Base-by-base conservation (phyloP, 2,888 invertebrate species). In the Rhagonycha fulva region DNA sequence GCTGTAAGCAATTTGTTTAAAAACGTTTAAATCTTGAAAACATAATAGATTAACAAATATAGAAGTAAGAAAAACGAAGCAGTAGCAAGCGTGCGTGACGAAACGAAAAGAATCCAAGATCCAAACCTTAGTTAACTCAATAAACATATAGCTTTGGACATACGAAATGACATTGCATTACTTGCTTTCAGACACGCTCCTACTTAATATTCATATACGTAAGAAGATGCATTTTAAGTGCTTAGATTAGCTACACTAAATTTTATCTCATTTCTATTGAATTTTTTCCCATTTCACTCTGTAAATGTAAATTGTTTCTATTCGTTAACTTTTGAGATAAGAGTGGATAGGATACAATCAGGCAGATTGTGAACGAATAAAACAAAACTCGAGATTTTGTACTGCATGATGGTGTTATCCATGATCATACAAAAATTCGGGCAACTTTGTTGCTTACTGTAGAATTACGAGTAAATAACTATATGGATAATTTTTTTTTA, bases 181-280 rank as follows among this genome's bases (percentile, higher is more conserved):
- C 78, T 80, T 82, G 80, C 80, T 81, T 79, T 80, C 75, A 81
- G 77, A 81, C 81, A 82, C 82, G 81, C 80, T 80, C 76, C 82
- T 81, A 75, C 82, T 82, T 82, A 82, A 82, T 81, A 82, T 82
- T 81, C 82, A 81, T 82, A 80, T 79, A 78, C 71, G 78, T 80
- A 82, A 81, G 71, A 74, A 81, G 82, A 82, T 82, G 82, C 82
- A 82, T 82, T 82, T 81, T 80, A 81, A 81, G 74, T 73, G 76
- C 76, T 71, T 75, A 82, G 82, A 82, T 82, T 82, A 80, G 69
- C 71, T 71, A 77, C 47, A 47, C 47, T n/a, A 47, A 47, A 47
- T 47, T n/a, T 47, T 47, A 47, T 47, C 47, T 47, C n/a, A 47
- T 47, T 47, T 47, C 47, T 47, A 47, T 47, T 47, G 47, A 47